These are phyloP conservation scores for Scomber scombrus DNA, from an alignment of 2,113 vertebrate genomes.

Conservation along the genomic window DNA sequence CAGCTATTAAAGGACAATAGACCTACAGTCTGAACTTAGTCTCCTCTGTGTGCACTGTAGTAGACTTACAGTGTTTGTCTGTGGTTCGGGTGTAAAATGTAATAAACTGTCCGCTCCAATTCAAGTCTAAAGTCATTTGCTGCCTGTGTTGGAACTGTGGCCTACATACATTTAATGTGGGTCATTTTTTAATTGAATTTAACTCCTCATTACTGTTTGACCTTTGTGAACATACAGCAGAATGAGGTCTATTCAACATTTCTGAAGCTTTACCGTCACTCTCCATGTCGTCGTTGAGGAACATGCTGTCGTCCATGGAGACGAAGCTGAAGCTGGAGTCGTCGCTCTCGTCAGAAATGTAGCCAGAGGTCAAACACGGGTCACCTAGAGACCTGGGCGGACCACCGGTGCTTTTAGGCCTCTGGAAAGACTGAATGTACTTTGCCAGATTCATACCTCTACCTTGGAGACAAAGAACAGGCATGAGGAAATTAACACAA, in stretches of 20 bases:
- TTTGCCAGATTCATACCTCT: slow-evolving; percentile 87
- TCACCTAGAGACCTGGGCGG: slow-evolving; percentile 73
- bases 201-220: too few relatives aligned
- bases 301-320: slow-evolving; percentile 84
- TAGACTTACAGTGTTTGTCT: background rate
- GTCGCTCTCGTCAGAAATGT: slow-evolving; percentile 85
- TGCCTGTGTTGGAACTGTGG: background rate
- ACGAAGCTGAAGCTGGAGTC: slow-evolving; percentile 86
- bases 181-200: background rate
- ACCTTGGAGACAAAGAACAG: slow-evolving; percentile 75
- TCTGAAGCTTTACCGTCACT: slow-evolving; percentile 88
- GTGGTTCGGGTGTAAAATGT: background rate
- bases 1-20: background rate
- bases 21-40: background rate
- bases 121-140: background rate
- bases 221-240: too few relatives aligned
- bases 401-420: slow-evolving; percentile 74
- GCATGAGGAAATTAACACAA: background rate
- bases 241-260: too few relatives aligned
- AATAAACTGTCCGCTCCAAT: background rate
- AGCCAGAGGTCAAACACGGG: slow-evolving; percentile 81
- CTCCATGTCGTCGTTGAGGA: slow-evolving; percentile 89
- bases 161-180: background rate
- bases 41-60: background rate
- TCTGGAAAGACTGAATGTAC: slow-evolving; percentile 88